Base-by-base conservation (phyloP, 2,113 vertebrate genomes). In the Castor canadensis region DNA sequence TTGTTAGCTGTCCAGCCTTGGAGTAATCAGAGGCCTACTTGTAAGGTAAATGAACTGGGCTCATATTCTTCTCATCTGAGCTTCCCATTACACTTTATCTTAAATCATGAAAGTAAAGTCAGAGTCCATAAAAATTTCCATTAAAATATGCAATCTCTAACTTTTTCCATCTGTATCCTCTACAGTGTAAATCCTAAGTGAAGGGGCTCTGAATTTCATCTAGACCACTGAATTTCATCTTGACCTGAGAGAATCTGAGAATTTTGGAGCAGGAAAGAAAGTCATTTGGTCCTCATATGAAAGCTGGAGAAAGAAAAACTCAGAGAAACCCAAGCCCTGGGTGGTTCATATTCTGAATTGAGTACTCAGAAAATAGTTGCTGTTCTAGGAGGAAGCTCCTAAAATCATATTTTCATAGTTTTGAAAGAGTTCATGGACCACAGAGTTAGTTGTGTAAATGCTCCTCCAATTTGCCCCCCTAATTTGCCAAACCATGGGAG, bases 401-500 rank as follows among this genome's bases (percentile, higher is more conserved):
- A 69, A 77, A 92, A 82, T 88, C 90, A 10, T 92, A 84, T 82
- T 96, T 96, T 85, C 35, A 17, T 72, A 71, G 30, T 91, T 94
- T 75, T 72, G 38, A 76, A 79, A 84, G 71, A 58, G 58, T 69
- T 89, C 62, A 32, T 2, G 19, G 69, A 32, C 64, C 54, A 49
- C 30, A 30, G 26, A 26, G 7, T 89, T n/a, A 73, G 87, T 76
- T 62, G 49, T 90, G 62, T 52, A 66, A 76, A 45, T 77, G 58
- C 49, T 90, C 95, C 96, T 97, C 90, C 88, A 96, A 97, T 97
- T 95, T 96, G 95, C 90, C 93, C 81, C 73, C 97, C 96, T 97
- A 97, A 98, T 98, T 98, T 97, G 88, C 96, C 90, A 96, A 98
- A 92, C 96, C 96, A 89, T 88, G 71, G 75, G 75, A 86, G 91